phyloP scores from a whole-genome alignment of 2,113 vertebrate genomes.

The Emydura subglobosa region DNA sequence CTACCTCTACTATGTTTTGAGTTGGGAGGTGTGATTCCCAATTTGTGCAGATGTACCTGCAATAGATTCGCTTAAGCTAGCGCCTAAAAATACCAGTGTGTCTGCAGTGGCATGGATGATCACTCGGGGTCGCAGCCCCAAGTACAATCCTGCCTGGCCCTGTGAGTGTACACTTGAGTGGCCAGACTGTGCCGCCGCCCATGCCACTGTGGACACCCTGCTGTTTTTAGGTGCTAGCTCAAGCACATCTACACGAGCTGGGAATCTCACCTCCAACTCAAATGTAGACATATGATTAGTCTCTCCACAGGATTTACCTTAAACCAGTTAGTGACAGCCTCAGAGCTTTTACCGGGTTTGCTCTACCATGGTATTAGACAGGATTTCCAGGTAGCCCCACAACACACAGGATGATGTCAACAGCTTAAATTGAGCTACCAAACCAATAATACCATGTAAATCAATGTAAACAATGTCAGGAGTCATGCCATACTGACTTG shows the following conservation, averaged over 20 bases:
- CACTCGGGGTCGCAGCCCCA: too few relatives aligned
- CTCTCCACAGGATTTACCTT: neutral
- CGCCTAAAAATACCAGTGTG: too few relatives aligned
- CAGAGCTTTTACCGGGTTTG: constrained; percentile 10
- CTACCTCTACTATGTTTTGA: neutral
- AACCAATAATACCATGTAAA: neutral
- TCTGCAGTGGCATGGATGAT: too few relatives aligned
- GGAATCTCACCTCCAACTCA: too few relatives aligned
- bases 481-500: neutral
- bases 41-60: neutral
- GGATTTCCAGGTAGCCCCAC: constrained; percentile 46
- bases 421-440: neutral
- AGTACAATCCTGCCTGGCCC: too few relatives aligned
- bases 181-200: too few relatives aligned
- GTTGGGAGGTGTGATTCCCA: neutral
- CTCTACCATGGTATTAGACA: constrained; percentile 8
- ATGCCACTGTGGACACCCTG: too few relatives aligned
- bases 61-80: neutral
- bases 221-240: too few relatives aligned
- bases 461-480: neutral
- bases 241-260: too few relatives aligned
- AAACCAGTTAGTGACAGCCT: constrained; percentile 16
- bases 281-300: too few relatives aligned
- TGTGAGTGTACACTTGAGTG: too few relatives aligned
- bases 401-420: neutral